Evolutionary conservation across 2,888 invertebrate species (phyloP).

Genomic region (Epinotia bilunana): DNA sequence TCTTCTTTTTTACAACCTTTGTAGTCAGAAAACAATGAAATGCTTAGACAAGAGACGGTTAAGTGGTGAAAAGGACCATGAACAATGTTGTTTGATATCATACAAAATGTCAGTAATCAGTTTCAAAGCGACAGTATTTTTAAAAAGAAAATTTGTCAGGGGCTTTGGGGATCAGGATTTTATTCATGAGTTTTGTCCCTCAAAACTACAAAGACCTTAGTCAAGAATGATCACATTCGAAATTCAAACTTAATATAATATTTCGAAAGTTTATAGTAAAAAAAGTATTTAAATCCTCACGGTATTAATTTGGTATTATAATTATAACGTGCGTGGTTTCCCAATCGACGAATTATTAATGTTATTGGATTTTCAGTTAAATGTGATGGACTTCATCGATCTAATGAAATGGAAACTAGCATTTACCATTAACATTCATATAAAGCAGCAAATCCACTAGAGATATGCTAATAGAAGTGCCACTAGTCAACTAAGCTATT

Average conservation of each 20-base stretch:
- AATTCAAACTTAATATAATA: not conserved
- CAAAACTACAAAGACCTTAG: not conserved
- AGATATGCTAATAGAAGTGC: too few species aligned
- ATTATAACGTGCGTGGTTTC: not conserved
- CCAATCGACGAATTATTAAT: not conserved
- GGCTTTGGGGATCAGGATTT: conserved; percentile 2
- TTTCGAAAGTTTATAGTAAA: not conserved
- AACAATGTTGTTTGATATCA: conserved; percentile 7
- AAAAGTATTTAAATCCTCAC: not conserved
- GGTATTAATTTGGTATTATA: not conserved
- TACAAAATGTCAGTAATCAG: conserved; percentile 12
- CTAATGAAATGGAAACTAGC: too few species aligned
- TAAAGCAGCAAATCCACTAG: too few species aligned
- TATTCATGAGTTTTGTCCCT: conserved; percentile 8
- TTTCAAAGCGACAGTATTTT: not conserved
- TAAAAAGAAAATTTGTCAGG: conserved; percentile 13
- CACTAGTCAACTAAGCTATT: too few species aligned
- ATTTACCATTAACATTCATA: too few species aligned
- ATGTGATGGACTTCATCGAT: too few species aligned
- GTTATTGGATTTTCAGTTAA: too few species aligned
- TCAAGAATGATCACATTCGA: not conserved
- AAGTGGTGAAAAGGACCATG: not conserved
- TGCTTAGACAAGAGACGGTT: not conserved
- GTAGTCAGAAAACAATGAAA: conserved; percentile 5
- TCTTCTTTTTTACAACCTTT: not conserved